Base-by-base conservation (phyloP, 2,797 vertebrate species). In the Muraenolepis orangiensis region DNA sequence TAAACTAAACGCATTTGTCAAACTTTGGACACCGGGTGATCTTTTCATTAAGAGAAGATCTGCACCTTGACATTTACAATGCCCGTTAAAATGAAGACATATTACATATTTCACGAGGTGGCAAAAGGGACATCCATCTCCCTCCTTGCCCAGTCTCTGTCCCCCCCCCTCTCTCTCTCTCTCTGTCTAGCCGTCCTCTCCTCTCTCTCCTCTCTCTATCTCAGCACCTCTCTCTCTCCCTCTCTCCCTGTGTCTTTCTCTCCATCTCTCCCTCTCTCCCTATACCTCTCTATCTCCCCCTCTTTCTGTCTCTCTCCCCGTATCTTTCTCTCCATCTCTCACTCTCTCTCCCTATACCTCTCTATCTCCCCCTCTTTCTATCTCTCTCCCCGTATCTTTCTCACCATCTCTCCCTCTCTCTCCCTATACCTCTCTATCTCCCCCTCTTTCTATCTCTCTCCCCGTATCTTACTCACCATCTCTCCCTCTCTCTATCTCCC, bases 21-120 rank as follows among this genome's bases (percentile, higher is more conserved):
- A 85, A 84, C 82, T 90, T 88, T 90, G 87, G 89, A 90, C 88
- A 79, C 78, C 0, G 77, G 81, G 83, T 88, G 88, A 90, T 91
- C 85, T 88, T 88, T 91, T 91, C 90, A 92, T 92, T 93, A 91
- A 87, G 85, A 87, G 86, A 84, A 91, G 87, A 91, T 91, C 89
- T 90, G 88, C 83, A 83, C 76, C 82, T 80, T 92, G 91, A 93
- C 90, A 91, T 93, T 91, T 91, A 86, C 85, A 86, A 86, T 85
- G 85, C 79, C 88, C 31, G 85, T 86, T 89, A 90, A 93, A 93
- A 93, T 93, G 90, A 93, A 93, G 91, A 93, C 91, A 84, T 90
- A 93, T 91, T 89, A 86, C 89, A 90, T 85, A 90, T 92, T 92
- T 91, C 90, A 88, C 88, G 84, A 88, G 89, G 82, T 90, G 87